Evolutionary conservation across 2,888 invertebrate genomes (phyloP), one percentile per base, ranked within the genome.

Genomic region (Diloba caeruleocephala): DNA sequence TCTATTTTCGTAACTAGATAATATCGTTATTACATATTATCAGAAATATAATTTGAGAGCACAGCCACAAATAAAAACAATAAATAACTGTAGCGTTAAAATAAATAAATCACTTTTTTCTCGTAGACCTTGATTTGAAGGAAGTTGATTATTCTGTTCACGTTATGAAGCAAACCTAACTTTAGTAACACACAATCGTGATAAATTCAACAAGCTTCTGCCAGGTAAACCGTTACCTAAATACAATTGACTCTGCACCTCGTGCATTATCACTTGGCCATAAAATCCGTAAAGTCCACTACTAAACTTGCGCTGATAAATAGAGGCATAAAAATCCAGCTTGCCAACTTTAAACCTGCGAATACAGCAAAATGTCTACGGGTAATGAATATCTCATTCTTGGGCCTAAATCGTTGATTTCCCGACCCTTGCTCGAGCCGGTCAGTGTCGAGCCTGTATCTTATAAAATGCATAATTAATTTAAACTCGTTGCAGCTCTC

Each of bases 171-270:
- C 29, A 65, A 43, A 14, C 28, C 44, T 52, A 43, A 32, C 38
- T 42, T 12, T 21, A 1, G 6, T 21, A 7, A 36, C 28, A 32
- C 42, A 36, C 31, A 31, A 29, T 53, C 31, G 60, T 66, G 61
- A 66, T 66, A 53, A 62, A 62, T 60, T 60, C 61, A 46, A 66
- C 65, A 34, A 26, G 25, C 45, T 46, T 42, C 45, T 53, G 61
- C 43, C 31, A 53, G 12, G 17, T 14, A 28, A 26, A 21, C 67
- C 61, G 61, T 62, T 66, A 61, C 23, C 21, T 21, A 7, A 21
- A 7, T 32, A 45, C 38, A 38, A 45, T 66, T 33, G 41, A 61
- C n/a, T n/a, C n/a, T 66, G 37, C 19, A 65, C 41, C 37, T 51
- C n/a, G 13, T 36, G 37, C 21, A 50, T 58, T 58, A 64, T 12